Conservation (phyloP, 1,140 invertebrate species). For the Aphelenchoides avenae region DNA sequence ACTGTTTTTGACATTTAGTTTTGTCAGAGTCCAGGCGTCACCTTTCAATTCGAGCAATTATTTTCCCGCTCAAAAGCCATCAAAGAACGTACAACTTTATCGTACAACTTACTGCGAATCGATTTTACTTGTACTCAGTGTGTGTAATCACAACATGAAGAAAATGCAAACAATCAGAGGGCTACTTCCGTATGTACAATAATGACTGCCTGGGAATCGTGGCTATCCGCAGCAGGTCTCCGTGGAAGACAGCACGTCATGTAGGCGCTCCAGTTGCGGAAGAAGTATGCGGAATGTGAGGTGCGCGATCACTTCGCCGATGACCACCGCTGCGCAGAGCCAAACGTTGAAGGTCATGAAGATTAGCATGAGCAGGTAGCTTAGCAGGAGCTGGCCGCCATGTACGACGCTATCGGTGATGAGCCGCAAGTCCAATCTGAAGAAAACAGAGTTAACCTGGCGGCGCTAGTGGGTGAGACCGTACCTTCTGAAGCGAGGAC, state of each 20-base stretch:
- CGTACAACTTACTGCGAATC: too few relatives aligned
- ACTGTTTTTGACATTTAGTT: too few relatives aligned
- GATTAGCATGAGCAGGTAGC: conserved; percentile 90
- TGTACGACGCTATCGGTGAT: conserved; percentile 81
- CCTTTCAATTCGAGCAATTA: too few relatives aligned
- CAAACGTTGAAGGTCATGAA: conserved; percentile 98
- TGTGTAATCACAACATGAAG: too few relatives aligned
- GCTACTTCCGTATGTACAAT: too few relatives aligned
- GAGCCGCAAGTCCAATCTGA: conserved; percentile 63
- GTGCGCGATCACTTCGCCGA: conserved; percentile 82
- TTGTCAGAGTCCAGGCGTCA: too few relatives aligned
- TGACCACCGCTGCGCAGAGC: conserved; percentile 80
- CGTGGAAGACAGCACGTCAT: conserved; percentile 11
- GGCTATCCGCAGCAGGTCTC: conserved; percentile 33
- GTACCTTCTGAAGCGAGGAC: neutral
- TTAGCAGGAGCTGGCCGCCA: conserved; percentile 79
- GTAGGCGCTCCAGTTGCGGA: conserved; percentile 38
- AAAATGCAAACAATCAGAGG: too few relatives aligned
- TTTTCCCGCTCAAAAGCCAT: too few relatives aligned
- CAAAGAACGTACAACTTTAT: too few relatives aligned
- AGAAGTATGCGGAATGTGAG: conserved; percentile 74
- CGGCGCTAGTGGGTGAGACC: neutral
- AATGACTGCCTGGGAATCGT: too few relatives aligned
- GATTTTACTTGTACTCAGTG: too few relatives aligned
- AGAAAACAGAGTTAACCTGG: conserved; percentile 4